Evolutionary conservation across 2,888 invertebrate genomes (phyloP).

Genomic region (Gymnosoma rotundatum): DNA sequence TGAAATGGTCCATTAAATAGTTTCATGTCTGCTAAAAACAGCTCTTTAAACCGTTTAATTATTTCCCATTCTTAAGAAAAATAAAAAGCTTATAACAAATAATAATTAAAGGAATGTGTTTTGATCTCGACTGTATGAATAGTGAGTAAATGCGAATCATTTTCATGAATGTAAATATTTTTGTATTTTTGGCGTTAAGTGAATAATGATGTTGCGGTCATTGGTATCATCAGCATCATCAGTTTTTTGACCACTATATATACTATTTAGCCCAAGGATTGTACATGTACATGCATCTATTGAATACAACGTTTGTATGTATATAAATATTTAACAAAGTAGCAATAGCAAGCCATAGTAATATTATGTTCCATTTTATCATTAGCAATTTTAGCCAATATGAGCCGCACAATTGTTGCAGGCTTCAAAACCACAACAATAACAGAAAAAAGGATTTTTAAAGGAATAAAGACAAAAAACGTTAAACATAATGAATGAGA

Average conservation of each 20-base stretch:
- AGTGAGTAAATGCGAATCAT: not conserved
- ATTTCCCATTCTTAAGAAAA: no score
- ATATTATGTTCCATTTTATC: conserved; percentile 60
- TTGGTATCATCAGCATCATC: conserved; percentile 67
- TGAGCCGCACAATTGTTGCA: conserved; percentile 70
- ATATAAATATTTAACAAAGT: conserved; percentile 44
- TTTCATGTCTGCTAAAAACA: no score
- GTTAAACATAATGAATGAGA: conserved; percentile 52
- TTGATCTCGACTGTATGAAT: no score
- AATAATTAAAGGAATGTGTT: no score
- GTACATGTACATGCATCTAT: not conserved
- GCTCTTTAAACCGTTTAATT: no score
- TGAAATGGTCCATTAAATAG: no score
- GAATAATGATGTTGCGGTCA: conserved; percentile 71
- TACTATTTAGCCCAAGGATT: conserved; percentile 24
- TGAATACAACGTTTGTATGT: not conserved
- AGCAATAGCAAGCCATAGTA: conserved; percentile 40
- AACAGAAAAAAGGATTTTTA: conserved; percentile 12
- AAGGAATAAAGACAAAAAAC: not conserved
- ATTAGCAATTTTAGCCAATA: conserved; percentile 64
- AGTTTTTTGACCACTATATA: conserved; percentile 63
- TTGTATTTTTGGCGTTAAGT: conserved; percentile 67
- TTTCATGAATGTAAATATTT: conserved; percentile 6
- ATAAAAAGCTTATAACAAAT: no score
- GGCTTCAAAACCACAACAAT: conserved; percentile 68